A percentile compares a stretch with the other conserved stretches of the same genome.
These are phyloP conservation scores for Formica aserva DNA, from an alignment of 2,888 invertebrate genomes.

Conservation along the genomic window DNA sequence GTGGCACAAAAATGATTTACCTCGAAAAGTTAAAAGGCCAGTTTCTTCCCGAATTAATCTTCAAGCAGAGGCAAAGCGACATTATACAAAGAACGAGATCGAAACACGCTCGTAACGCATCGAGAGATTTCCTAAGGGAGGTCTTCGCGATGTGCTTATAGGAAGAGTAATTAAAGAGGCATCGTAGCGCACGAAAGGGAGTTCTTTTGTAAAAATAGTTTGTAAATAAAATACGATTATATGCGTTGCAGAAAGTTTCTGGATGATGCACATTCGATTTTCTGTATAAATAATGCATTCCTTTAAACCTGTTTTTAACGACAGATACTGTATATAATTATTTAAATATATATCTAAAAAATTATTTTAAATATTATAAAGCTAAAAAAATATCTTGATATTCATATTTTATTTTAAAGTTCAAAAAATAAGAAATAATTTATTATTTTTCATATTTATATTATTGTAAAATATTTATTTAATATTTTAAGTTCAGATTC, in stretches of 20 bases:
- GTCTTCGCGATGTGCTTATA: background rate
- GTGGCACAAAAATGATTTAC: background rate
- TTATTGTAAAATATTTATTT: background rate
- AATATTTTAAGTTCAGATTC: background rate
- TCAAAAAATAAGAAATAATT: background rate
- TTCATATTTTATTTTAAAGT: background rate
- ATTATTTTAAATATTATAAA: background rate
- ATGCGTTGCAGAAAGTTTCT: slow-evolving; percentile 5
- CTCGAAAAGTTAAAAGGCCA: background rate
- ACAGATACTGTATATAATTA: background rate
- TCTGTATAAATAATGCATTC: background rate
- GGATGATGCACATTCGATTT: background rate
- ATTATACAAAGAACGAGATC: background rate
- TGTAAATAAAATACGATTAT: slow-evolving; percentile 45
- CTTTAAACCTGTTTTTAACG: background rate
- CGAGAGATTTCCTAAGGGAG: slow-evolving; percentile 37
- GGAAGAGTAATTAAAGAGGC: slow-evolving; percentile 49
- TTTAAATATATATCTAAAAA: slow-evolving; percentile 9
- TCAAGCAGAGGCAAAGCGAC: background rate
- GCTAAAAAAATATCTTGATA: background rate
- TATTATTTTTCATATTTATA: background rate
- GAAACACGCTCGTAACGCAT: background rate
- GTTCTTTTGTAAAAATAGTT: slow-evolving; percentile 43
- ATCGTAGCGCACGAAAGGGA: slow-evolving; percentile 7
- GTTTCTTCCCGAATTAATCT: slow-evolving; percentile 13